Conservation (phyloP, 92 coral and sea anemone species). For the Galaxea fascicularis region DNA sequence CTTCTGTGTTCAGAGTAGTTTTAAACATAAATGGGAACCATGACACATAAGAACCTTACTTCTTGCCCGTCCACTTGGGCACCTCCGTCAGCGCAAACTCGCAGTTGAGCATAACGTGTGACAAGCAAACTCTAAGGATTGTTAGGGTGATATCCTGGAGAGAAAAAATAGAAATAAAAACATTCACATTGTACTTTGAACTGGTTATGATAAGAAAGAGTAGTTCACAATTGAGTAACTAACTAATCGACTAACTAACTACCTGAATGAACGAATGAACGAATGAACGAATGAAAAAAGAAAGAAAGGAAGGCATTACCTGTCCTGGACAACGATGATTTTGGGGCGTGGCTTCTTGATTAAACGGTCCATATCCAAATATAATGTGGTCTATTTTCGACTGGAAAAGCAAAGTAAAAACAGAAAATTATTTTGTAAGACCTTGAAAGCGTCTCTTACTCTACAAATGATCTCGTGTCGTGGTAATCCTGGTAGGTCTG, state of each 20-base stretch:
- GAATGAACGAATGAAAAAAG: no score
- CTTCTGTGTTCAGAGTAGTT: neutral
- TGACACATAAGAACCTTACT: constrained; percentile 47
- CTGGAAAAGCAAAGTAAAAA: constrained; percentile 40
- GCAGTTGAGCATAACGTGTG: constrained; percentile 64
- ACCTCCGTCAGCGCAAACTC: constrained; percentile 55
- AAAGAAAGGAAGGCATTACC: constrained; percentile 36
- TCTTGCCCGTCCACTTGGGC: constrained; percentile 83
- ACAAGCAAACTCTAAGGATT: constrained; percentile 51
- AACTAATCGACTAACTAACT: no score
- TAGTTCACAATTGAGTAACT: neutral
- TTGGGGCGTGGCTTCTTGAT: constrained; percentile 62
- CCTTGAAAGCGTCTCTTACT: neutral
- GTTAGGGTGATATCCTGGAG: constrained; percentile 71
- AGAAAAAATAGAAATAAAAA: neutral
- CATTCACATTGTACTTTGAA: neutral
- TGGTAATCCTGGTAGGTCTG: no score
- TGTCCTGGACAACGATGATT: constrained; percentile 86
- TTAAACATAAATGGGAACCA: neutral
- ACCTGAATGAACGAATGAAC: no score
- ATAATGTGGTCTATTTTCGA: constrained; percentile 58
- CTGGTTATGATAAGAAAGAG: neutral
- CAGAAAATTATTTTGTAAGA: neutral
- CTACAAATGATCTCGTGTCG: no score
- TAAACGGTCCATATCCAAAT: constrained; percentile 69